Evolutionary conservation across 2,797 vertebrate species (phyloP).

Genomic region (Pseudochirops corinnae): DNA sequence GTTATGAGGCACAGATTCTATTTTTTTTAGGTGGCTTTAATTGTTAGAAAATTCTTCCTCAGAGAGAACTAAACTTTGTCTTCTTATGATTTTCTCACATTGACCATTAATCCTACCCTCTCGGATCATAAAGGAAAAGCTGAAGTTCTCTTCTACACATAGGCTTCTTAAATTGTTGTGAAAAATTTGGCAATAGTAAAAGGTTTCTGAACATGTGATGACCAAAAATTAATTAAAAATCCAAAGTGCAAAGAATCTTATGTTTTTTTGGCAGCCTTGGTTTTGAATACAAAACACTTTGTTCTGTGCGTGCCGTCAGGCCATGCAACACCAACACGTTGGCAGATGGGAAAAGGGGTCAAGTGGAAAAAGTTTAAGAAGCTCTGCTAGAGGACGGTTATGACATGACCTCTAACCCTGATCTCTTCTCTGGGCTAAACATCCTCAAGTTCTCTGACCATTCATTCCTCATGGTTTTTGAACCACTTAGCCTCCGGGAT

Average conservation of each 20-base stretch:
- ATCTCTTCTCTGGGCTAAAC: neutral
- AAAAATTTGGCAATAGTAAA: no score
- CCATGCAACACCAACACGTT: no score
- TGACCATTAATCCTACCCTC: neutral
- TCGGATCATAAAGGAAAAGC: neutral
- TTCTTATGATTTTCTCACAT: neutral
- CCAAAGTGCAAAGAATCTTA: no score
- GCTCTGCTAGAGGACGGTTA: neutral
- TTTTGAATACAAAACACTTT: no score
- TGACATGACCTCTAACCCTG: neutral
- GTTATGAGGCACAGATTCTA: neutral
- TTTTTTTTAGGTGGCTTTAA: neutral
- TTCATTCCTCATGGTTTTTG: neutral
- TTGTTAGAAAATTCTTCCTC: neutral
- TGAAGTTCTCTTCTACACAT: neutral
- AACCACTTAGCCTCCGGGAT: neutral
- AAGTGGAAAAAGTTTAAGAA: no score
- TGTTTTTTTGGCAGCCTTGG: no score
- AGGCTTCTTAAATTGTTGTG: no score
- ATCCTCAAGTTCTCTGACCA: neutral
- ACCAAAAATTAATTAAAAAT: no score
- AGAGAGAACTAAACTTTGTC: neutral
- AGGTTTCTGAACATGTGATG: no score
- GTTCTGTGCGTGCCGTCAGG: no score
- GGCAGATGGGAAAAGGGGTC: no score